Conservation (phyloP, 2,113 vertebrate genomes). For the Zosterops japonicus region DNA sequence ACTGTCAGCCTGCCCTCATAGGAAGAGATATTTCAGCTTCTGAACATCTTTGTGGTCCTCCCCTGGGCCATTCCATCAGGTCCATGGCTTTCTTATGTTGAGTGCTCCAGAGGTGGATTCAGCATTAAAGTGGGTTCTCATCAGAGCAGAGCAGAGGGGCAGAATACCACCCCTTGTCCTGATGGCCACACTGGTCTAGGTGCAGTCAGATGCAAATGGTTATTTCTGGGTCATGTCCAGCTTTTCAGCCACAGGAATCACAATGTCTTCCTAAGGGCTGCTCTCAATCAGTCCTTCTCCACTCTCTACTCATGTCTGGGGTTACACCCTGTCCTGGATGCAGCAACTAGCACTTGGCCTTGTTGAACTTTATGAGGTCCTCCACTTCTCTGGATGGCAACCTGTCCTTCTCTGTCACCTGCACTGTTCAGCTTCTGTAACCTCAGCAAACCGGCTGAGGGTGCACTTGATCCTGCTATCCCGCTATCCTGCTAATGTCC, state of each 20-base stretch:
- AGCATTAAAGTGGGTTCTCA: not conserved
- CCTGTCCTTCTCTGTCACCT: not conserved
- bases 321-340: not conserved
- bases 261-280: not conserved
- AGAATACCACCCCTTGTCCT: not conserved
- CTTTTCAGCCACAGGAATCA: not conserved
- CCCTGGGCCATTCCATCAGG: not conserved
- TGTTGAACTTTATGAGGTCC: not conserved
- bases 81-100: not conserved
- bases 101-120: not conserved
- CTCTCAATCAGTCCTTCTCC: not conserved
- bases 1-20: not conserved
- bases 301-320: not conserved
- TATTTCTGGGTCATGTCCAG: not conserved
- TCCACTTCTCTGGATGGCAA: not conserved
- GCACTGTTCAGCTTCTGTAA: not conserved
- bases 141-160: not conserved
- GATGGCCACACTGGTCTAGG: too few relatives aligned
- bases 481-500: not conserved
- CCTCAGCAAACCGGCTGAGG: not conserved
- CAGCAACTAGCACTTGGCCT: not conserved
- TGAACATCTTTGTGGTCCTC: not conserved
- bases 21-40: not conserved
- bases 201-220: not conserved
- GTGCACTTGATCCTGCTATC: not conserved